phyloP scores from a whole-genome alignment of 1,140 invertebrate species.

The Hesperophylax magnus region DNA sequence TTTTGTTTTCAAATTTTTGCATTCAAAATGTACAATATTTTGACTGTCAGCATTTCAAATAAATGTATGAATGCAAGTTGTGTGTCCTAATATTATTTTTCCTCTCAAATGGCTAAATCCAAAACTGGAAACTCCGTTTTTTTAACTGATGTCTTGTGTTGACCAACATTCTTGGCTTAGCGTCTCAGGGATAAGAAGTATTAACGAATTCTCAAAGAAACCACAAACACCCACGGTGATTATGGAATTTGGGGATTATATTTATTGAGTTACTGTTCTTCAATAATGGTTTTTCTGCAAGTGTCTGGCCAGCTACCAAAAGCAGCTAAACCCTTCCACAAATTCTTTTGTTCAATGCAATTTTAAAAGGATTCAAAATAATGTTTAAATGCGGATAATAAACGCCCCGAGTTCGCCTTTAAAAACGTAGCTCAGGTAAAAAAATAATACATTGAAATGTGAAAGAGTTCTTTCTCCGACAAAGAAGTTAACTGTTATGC shows the following conservation, averaged over 20 bases:
- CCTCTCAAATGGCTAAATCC: no score
- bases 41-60: no score
- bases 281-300: slow-evolving; percentile 31
- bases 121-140: no score
- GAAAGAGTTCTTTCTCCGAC: not conserved
- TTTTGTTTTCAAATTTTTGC: no score
- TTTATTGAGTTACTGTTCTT: slow-evolving; percentile 21
- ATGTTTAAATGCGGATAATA: slow-evolving; percentile 6
- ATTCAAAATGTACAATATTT: no score
- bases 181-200: slow-evolving; percentile 17
- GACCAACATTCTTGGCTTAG: slow-evolving; percentile 2
- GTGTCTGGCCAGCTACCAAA: not conserved
- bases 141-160: not conserved
- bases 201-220: slow-evolving; percentile 33
- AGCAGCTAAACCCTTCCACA: slow-evolving; percentile 8
- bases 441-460: not conserved
- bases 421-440: slow-evolving; percentile 12
- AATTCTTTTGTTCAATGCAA: slow-evolving; percentile 22
- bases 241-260: slow-evolving; percentile 44
- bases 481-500: no score
- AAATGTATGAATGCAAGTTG: no score
- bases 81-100: no score
- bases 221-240: slow-evolving; percentile 37
- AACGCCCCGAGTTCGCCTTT: not conserved
- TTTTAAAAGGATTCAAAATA: slow-evolving; percentile 33